Base-by-base conservation (phyloP, 2,113 vertebrate species). In the Notarius quadriscutis region DNA sequence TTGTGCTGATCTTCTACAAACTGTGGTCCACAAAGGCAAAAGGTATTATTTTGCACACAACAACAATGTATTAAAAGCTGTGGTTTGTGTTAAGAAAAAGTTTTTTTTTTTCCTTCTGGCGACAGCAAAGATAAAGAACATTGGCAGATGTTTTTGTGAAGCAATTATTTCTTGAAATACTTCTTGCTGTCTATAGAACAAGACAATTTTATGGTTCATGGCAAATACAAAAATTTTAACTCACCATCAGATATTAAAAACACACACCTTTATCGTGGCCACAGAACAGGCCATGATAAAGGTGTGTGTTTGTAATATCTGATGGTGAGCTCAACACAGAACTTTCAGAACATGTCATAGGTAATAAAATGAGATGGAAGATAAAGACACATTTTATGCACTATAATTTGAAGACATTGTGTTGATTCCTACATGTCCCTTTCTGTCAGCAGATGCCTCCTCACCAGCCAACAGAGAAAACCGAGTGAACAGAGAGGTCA, bases 31-130 rank as follows among this genome's bases (percentile, higher is more conserved):
- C 10, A 1, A 77, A 85, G 20, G 20, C 50, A 34, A 5, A 72
- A 85, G 83, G 88, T 89, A 75, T 3, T 77, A 18, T 0, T 51
- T 78, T 20, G 20, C 22, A 69, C 1, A 51, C 55, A 78, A 71
- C 57, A 27, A 11, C 30, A 57, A 14, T 41, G 5, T 9, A n/a
- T 53, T 75, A 1, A 5, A 74, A 74, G 17, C 34, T 72, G 27
- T 34, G 14, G 0, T 34, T 30, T 71, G 30, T 30, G 2, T 69
- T 5, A 69, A 14, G 11, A 67, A 67, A 67, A 5, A 15, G 2
- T 5, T 25, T 27, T 30, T 69, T 69, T 69, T 11, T 11, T 11
- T 41, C 3, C 41, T 41, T 41, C 41, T 41, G 41, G 41, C 0
- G 41, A 41, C 41, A 41, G 41, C 41, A 41, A 41, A 41, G 41